These are phyloP conservation scores for Dryoscopus gambensis DNA, from an alignment of 2,113 vertebrate species.

Conservation along the genomic window DNA sequence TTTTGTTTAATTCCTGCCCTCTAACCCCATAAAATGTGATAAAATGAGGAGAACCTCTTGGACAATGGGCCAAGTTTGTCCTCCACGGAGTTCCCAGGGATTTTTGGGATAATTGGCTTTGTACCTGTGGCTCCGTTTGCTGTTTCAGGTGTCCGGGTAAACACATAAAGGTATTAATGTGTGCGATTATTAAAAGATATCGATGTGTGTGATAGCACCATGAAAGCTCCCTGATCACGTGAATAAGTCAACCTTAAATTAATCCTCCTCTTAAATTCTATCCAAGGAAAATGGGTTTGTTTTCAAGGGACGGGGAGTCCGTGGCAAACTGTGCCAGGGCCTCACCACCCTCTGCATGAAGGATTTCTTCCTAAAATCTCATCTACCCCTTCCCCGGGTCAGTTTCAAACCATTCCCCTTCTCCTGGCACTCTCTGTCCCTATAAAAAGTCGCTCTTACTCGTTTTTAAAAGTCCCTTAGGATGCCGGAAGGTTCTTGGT, in stretches of 20 bases:
- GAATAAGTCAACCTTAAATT: background rate
- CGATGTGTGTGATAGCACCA: background rate
- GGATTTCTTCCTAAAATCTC: background rate
- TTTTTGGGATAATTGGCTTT: background rate
- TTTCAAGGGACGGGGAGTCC: background rate
- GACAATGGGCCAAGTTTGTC: rapidly evolving
- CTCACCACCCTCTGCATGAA: background rate
- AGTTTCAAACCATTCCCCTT: background rate
- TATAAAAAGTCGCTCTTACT: background rate
- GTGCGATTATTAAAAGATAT: background rate
- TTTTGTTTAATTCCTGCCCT: background rate
- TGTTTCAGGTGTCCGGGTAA: background rate
- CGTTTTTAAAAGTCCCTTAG: no score
- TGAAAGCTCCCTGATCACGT: background rate
- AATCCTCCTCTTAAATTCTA: background rate
- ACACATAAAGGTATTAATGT: background rate
- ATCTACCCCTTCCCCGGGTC: background rate
- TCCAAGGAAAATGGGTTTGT: background rate
- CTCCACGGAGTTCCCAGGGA: rapidly evolving
- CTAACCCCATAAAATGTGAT: background rate
- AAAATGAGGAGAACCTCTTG: background rate
- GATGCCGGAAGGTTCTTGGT: background rate
- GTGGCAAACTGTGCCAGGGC: background rate
- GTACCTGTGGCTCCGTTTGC: background rate
- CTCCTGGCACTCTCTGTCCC: rapidly evolving